These are phyloP conservation scores for Accipiter cooperii DNA, from an alignment of 2,113 vertebrate species.

Conservation along the genomic window DNA sequence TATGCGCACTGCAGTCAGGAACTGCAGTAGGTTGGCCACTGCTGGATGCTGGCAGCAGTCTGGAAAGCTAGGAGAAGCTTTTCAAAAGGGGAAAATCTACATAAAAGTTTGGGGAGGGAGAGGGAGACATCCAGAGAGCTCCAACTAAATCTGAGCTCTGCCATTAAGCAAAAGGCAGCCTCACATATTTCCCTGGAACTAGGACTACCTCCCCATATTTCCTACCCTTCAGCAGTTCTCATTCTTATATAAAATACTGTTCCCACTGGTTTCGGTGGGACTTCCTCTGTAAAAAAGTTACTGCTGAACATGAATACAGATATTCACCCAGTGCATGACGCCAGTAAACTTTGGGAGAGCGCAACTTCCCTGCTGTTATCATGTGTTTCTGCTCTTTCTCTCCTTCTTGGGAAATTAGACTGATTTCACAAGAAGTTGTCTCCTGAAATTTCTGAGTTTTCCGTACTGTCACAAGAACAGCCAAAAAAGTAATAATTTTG, in stretches of 20 bases:
- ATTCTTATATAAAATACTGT: not conserved
- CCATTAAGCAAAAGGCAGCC: not conserved
- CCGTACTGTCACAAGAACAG: not conserved
- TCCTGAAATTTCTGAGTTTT: not conserved
- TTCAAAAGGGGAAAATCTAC: not conserved
- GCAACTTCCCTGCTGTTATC: not conserved
- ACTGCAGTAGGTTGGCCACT: not conserved
- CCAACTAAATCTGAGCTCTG: not conserved
- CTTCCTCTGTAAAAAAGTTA: not conserved
- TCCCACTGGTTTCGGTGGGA: not conserved
- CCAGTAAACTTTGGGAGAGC: not conserved
- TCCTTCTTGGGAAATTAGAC: not conserved
- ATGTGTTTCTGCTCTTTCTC: not conserved
- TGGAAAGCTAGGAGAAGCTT: not conserved
- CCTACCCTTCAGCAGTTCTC: not conserved
- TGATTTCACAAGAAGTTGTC: not conserved
- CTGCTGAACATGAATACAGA: not conserved
- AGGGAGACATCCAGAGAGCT: not conserved
- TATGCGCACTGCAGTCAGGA: not conserved
- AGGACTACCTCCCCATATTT: not conserved
- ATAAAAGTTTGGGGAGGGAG: rapidly evolving
- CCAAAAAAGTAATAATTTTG: not conserved
- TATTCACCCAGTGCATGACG: not conserved
- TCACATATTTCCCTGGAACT: not conserved
- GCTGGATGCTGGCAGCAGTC: not conserved